Base-by-base conservation (phyloP, 2,888 invertebrate genomes). In the Dryocosmus kuriphilus region DNA sequence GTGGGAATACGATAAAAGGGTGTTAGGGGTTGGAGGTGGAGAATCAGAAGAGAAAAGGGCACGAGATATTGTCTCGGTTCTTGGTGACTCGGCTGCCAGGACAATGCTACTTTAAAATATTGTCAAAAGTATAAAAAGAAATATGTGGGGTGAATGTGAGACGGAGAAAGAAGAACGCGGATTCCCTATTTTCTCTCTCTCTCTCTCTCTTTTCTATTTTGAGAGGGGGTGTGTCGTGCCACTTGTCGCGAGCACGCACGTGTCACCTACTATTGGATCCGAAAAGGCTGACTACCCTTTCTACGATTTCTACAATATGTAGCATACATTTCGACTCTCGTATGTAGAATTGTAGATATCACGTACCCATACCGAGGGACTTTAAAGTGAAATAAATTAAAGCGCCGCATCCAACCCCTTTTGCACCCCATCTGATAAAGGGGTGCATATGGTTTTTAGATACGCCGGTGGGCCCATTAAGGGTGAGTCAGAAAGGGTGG, bases 61-160 rank as follows among this genome's bases (percentile, higher is more conserved):
- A 76, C 81, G 83, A 85, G 88, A 90, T 90, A 90, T 90, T 89
- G 90, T 90, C 89, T 88, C 88, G 88, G 86, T 83, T 84, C 85
- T 80, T 84, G 84, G 83, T 81, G 82, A 84, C 87, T 86, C 83
- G 84, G 84, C 81, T 86, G 85, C 81, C 82, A 82, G 87, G 87
- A 89, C 89, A 87, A 87, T 86, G 88, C 88, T 89, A 89, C 89
- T 90, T 90, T 90, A 90, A 90, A 90, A 90, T 90, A 89, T 89
- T 85, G 88, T 88, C 88, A 84, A 87, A 86, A 88, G 87, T 88
- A 86, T 87, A 88, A 89, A 88, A 86, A 87, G 86, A 79, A 79
- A 81, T 82, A 75, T 81, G 80, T 80, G 74, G 30, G 76, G 74
- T 38, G 71, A 8, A 14, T n/a, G 60, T 11, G 38, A 76, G 41